phyloP scores from a whole-genome alignment of 2,113 vertebrate genomes.

The Lonchura striata region DNA sequence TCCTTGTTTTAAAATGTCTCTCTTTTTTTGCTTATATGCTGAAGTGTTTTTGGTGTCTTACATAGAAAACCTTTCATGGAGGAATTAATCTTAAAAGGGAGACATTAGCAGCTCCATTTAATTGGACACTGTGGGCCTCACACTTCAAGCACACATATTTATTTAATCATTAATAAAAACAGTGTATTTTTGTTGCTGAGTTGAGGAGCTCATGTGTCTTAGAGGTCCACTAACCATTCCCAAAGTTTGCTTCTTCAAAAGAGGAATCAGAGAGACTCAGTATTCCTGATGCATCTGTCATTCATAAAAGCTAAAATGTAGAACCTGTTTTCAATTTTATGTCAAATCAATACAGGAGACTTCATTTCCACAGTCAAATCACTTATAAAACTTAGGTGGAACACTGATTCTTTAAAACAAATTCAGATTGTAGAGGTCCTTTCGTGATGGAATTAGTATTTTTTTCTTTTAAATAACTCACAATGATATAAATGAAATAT shows the following conservation, averaged over 20 bases:
- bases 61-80: neutral
- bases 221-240: neutral
- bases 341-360: neutral
- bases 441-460: neutral
- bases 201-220: neutral
- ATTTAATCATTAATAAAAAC: neutral
- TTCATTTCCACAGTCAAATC: neutral
- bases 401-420: neutral
- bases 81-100: neutral
- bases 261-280: neutral
- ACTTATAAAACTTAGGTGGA: neutral
- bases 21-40: too few relatives aligned
- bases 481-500: neutral
- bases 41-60: neutral
- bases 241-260: neutral
- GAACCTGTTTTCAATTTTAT: neutral
- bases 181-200: neutral
- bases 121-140: neutral
- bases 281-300: neutral
- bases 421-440: neutral
- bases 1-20: neutral
- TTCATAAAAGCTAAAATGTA: neutral
- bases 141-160: neutral
- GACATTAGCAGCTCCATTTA: neutral
- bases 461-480: neutral